phyloP scores from a whole-genome alignment of 2,797 vertebrate genomes.

The Poecilia picta region DNA sequence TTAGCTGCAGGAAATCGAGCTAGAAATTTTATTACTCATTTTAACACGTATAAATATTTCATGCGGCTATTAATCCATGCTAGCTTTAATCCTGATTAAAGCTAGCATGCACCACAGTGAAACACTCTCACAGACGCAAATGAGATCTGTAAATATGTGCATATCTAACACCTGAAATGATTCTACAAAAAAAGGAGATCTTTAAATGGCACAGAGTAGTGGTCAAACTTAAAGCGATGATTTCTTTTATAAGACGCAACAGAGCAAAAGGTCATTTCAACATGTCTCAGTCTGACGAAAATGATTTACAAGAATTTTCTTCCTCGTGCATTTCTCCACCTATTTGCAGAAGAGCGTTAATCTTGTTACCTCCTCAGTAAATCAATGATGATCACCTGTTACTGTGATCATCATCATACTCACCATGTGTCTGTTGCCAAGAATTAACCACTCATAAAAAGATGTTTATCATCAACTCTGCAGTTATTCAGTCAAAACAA shows the following conservation, averaged over 20 bases:
- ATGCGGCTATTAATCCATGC: slow-evolving; percentile 9
- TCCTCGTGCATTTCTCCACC: background rate
- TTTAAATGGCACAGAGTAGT: slow-evolving; percentile 41
- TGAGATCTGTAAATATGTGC: slow-evolving; percentile 40
- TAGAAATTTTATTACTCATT: slow-evolving; percentile 20
- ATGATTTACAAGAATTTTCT: background rate
- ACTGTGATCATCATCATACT: slow-evolving; percentile 4
- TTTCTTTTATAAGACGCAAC: slow-evolving; percentile 10
- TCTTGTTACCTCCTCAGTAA: slow-evolving; percentile 4
- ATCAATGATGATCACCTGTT: background rate
- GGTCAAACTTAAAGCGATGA: slow-evolving; percentile 19
- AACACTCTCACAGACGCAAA: slow-evolving; percentile 35
- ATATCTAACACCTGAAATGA: slow-evolving; percentile 32
- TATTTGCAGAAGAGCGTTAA: slow-evolving; percentile 2
- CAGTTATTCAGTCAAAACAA: slow-evolving; percentile 5
- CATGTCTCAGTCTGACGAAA: background rate
- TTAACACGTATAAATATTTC: slow-evolving; percentile 36
- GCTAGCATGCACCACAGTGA: slow-evolving; percentile 33
- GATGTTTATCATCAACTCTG: slow-evolving; percentile 6
- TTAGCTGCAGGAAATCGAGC: slow-evolving; percentile 23
- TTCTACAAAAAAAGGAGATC: slow-evolving; percentile 24
- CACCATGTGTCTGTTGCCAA: background rate
- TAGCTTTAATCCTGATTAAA: slow-evolving; percentile 15
- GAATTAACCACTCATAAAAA: slow-evolving; percentile 9
- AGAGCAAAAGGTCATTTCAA: slow-evolving; percentile 5